These are phyloP conservation scores for Ectemnius lituratus DNA, from an alignment of 2,888 invertebrate species.

Conservation along the genomic window DNA sequence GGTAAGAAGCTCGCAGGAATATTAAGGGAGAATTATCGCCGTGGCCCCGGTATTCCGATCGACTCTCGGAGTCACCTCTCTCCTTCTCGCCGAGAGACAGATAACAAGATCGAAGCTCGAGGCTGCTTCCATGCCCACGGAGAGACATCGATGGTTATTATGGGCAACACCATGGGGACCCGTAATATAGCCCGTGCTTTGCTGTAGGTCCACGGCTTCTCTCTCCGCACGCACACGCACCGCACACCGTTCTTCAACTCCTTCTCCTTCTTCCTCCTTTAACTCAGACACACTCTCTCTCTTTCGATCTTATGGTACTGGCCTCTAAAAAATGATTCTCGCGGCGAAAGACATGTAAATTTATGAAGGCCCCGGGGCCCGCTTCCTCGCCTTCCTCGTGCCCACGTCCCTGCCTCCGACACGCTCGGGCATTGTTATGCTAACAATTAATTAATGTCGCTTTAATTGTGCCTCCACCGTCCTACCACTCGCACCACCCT, in stretches of 20 bases:
- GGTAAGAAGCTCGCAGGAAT: conserved; percentile 7
- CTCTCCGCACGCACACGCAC: conserved; percentile 41
- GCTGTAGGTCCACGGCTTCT: conserved; percentile 72
- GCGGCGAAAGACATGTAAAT: conserved; percentile 76
- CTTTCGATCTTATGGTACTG: conserved; percentile 54
- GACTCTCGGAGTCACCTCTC: not conserved
- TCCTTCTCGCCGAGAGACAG: conserved; percentile 25
- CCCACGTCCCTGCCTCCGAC: conserved; percentile 43
- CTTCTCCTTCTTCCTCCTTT: too few species aligned
- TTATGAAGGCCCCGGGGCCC: conserved; percentile 72
- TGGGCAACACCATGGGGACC: conserved; percentile 73
- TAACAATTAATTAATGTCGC: conserved; percentile 72
- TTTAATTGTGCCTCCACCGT: conserved; percentile 64
- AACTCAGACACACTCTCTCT: too few species aligned
- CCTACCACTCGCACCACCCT: conserved; percentile 31
- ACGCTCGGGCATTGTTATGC: conserved; percentile 66
- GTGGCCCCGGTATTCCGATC: conserved; percentile 36
- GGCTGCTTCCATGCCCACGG: conserved; percentile 51
- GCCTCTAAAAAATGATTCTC: conserved; percentile 75
- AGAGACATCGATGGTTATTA: conserved; percentile 73
- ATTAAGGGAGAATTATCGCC: conserved; percentile 19
- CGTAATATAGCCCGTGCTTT: conserved; percentile 68
- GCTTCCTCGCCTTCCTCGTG: conserved; percentile 41
- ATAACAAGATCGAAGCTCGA: conserved; percentile 57
- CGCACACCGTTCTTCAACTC: conserved; percentile 30